Conservation (phyloP, 2,797 vertebrate species). For the Rhabdophis nuchalis region DNA sequence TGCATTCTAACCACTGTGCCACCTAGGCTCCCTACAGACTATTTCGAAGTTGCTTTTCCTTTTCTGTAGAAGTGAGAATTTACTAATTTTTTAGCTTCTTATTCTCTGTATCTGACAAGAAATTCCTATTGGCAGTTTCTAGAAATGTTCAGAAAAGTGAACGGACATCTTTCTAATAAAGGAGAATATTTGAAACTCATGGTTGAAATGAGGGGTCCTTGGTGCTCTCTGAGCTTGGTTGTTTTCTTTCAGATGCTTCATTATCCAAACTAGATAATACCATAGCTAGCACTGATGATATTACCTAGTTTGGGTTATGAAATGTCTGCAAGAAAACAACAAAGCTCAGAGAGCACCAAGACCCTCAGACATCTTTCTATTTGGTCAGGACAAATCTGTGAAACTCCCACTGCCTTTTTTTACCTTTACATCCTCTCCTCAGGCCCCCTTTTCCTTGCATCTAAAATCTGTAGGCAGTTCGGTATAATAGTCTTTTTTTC, state of each 20-base stretch:
- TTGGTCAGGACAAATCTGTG: neutral
- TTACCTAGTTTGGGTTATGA: no score
- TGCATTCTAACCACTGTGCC: neutral
- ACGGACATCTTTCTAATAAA: neutral
- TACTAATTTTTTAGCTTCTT: neutral
- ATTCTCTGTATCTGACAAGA: neutral
- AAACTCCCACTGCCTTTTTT: neutral
- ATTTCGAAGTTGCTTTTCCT: neutral
- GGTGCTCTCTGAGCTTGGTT: no score
- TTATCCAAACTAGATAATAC: neutral
- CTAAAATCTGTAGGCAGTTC: neutral
- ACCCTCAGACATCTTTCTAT: neutral
- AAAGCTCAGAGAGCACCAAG: no score
- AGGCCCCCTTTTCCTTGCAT: neutral
- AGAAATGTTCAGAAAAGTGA: neutral
- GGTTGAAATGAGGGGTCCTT: no score
- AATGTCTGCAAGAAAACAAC: no score
- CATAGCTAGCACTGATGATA: no score
- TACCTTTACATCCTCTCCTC: neutral
- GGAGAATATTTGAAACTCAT: neutral
- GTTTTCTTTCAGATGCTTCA: neutral
- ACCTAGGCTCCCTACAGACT: neutral
- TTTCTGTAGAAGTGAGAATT: neutral
- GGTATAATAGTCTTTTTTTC: neutral
- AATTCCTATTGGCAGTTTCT: neutral